Evolutionary conservation across 2,888 invertebrate species (phyloP), one percentile per base, ranked within the genome.

Genomic region (Bimastos eiseni): DNA sequence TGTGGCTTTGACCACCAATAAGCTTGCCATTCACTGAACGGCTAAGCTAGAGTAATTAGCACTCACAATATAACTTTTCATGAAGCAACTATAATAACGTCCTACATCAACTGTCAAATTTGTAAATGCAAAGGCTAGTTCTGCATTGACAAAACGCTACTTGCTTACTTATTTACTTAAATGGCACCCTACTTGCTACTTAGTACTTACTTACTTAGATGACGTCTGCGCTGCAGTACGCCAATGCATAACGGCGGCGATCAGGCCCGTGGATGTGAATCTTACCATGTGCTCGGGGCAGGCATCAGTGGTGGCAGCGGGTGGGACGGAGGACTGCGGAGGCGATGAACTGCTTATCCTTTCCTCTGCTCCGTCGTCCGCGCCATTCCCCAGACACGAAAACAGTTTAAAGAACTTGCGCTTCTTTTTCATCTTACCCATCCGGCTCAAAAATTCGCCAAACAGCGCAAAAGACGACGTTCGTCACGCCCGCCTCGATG

Each of bases 351-450:
- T 41, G 36, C 70, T 89, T 13, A 89, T 36, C 84, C 90, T 90
- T 13, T 91, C 92, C 21, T 70, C 84, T 21, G 83, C n/a, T 6
- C 86, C 89, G 30, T 92, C 92, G 83, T 91, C 90, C 0, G 90
- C n/a, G 89, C 91, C 91, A 89, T 91, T 91, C 34, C 91, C 90
- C 34, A 92, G 90, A 44, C 92, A 92, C 33, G 92, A 90, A 91
- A 92, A 92, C 88, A 92, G 91, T 37, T 90, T 91, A 88, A 92
- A 92, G 89, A 92, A 90, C 70, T 92, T 92, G n/a, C 92, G 90
- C 36, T 90, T 83, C 83, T 92, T 92, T 30, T 90, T 90, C 44
- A 91, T 92, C 90, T 91, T 91, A 36, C 92, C 91, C 91, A 91
- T 91, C 38, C 70, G 83, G 30, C 44, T 89, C 70, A 70, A 70